Conservation (phyloP, 2,888 invertebrate species). For the Malacosoma neustria region DNA sequence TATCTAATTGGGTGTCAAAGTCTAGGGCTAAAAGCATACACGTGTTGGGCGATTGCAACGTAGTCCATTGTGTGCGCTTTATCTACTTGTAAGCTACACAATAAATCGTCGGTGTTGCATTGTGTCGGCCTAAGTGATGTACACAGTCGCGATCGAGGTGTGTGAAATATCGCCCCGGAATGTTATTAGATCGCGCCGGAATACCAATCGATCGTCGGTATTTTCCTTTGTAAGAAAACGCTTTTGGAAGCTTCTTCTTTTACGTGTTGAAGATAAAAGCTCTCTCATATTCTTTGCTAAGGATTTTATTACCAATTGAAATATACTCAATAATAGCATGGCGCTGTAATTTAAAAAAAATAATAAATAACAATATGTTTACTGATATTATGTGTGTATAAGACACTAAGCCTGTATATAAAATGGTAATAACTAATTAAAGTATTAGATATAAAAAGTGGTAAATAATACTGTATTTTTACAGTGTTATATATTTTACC, state of each 20-base stretch:
- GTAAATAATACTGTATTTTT: too few species aligned
- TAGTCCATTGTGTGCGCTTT: slow-evolving; percentile 65
- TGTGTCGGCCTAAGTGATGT: slow-evolving; percentile 37
- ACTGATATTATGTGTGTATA: too few species aligned
- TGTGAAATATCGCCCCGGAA: slow-evolving; percentile 53
- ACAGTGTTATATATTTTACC: too few species aligned
- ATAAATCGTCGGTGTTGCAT: slow-evolving; percentile 65
- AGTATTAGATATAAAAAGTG: too few species aligned
- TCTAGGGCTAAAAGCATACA: slow-evolving; percentile 68
- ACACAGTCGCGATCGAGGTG: slow-evolving; percentile 37
- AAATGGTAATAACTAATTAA: too few species aligned
- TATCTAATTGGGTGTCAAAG: slow-evolving; percentile 68
- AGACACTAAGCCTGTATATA: too few species aligned
- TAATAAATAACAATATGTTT: too few species aligned
- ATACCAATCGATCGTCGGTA: slow-evolving; percentile 50
- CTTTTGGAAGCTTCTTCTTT: slow-evolving; percentile 17
- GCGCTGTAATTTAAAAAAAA: background rate
- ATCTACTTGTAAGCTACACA: slow-evolving; percentile 50
- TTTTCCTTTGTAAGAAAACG: slow-evolving; percentile 37
- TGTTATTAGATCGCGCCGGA: slow-evolving; percentile 57
- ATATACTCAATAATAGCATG: background rate
- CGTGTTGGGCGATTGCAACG: slow-evolving; percentile 56
- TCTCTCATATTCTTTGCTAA: background rate
- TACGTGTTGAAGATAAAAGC: slow-evolving; percentile 5
- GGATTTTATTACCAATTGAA: background rate